Evolutionary conservation across 2,113 vertebrate genomes (phyloP).

Genomic region (Gopherus flavomarginatus): DNA sequence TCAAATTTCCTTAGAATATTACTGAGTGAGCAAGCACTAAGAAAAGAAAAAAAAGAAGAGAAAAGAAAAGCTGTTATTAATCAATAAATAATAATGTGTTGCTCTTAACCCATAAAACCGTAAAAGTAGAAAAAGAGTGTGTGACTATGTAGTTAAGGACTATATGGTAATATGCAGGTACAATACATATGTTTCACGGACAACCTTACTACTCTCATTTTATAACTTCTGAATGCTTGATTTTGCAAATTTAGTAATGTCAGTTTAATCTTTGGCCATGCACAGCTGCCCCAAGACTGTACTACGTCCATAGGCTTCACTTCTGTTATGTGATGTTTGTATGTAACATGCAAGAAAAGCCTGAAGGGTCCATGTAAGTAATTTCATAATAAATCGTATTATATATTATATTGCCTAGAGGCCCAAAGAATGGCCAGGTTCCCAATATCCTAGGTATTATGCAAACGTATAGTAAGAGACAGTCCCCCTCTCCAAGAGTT

Average conservation of each 20-base stretch:
- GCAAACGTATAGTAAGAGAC: neutral
- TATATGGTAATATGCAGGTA: fast-evolving
- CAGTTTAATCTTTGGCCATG: neutral
- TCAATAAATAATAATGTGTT: neutral
- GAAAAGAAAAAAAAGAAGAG: neutral
- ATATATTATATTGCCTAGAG: neutral
- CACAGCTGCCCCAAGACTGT: neutral
- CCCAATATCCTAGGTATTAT: neutral
- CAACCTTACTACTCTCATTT: neutral
- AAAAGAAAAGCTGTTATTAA: neutral
- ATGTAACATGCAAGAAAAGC: neutral
- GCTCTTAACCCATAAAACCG: neutral
- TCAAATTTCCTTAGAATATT: neutral
- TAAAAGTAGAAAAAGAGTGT: neutral
- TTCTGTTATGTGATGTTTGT: neutral
- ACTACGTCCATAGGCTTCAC: fast-evolving
- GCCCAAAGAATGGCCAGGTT: neutral
- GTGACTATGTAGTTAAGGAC: neutral
- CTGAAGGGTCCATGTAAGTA: neutral
- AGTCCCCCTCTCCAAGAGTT: neutral
- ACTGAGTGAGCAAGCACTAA: neutral
- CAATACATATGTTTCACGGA: neutral
- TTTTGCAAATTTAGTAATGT: neutral
- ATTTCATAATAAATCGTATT: neutral
- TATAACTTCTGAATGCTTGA: neutral